Conservation (phyloP, 2,888 invertebrate genomes). For the Melieria picta region DNA sequence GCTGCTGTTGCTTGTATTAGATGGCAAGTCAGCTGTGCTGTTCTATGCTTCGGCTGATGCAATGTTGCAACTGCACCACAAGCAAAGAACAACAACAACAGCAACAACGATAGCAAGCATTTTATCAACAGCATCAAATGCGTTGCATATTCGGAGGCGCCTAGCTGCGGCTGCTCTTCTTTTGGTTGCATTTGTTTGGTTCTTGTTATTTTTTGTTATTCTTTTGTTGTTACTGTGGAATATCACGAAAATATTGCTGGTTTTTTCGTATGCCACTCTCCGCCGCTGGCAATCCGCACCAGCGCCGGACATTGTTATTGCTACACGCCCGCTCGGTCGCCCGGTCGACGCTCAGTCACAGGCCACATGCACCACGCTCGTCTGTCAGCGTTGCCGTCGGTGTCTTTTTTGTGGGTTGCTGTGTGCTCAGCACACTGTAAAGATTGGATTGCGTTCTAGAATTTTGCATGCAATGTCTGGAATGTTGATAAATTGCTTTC, state of each 20-base stretch:
- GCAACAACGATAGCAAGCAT: background rate
- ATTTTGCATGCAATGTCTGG: conserved; percentile 28
- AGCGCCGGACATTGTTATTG: background rate
- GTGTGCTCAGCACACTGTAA: background rate
- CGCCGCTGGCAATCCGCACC: too few relatives aligned
- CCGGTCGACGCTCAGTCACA: too few relatives aligned
- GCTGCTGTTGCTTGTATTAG: too few relatives aligned
- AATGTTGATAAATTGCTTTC: conserved; percentile 36
- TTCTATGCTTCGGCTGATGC: too few relatives aligned
- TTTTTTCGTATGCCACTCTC: background rate
- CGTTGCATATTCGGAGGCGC: background rate
- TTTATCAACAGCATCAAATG: background rate
- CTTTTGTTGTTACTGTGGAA: background rate
- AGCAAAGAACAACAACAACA: background rate
- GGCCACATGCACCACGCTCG: too few relatives aligned
- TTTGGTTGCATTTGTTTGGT: background rate
- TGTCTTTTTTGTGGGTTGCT: background rate
- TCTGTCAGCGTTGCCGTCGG: too few relatives aligned
- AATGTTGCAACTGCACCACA: background rate
- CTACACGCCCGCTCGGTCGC: background rate
- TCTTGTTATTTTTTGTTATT: background rate
- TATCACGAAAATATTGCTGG: background rate
- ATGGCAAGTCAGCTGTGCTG: too few relatives aligned
- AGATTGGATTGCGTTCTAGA: conserved; percentile 32
- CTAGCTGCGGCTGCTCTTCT: background rate